Percentiles rank a stretch among this genome's conserved stretches.
Conservation (phyloP, 2,797 vertebrate genomes). For the Oophaga sylvatica region DNA sequence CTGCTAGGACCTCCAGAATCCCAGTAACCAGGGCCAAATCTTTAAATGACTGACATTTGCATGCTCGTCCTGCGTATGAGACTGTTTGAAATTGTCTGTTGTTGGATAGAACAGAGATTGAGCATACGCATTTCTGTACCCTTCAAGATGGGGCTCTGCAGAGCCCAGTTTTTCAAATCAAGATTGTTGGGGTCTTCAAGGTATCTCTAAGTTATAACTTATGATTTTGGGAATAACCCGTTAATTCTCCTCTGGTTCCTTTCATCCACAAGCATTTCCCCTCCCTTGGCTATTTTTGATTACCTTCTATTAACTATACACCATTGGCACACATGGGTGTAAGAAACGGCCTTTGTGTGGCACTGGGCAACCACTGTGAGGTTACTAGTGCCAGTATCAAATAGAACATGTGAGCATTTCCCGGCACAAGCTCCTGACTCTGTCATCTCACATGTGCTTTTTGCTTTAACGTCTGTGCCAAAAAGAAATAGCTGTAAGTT, state of each 20-base stretch:
- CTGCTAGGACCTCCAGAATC: too few relatives aligned
- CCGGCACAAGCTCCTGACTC: not conserved
- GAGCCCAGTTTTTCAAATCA: too few relatives aligned
- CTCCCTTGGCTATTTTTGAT: not conserved
- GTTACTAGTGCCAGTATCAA: not conserved
- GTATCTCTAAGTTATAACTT: too few relatives aligned
- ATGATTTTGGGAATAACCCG: not conserved
- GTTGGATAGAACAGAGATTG: too few relatives aligned
- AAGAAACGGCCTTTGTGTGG: not conserved
- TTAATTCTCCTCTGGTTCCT: not conserved
- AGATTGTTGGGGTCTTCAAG: too few relatives aligned
- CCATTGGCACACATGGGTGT: not conserved
- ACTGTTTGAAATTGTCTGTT: too few relatives aligned
- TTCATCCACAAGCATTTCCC: not conserved
- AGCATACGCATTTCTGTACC: too few relatives aligned
- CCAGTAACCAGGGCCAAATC: too few relatives aligned
- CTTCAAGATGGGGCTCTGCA: too few relatives aligned
- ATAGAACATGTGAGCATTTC: conserved; percentile 5
- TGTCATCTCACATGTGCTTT: conserved; percentile 12
- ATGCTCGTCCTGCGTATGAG: too few relatives aligned
- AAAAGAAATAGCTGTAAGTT: conserved; percentile 35
- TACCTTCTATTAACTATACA: not conserved
- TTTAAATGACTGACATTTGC: too few relatives aligned
- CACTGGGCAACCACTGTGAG: not conserved
- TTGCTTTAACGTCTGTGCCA: not conserved